These are phyloP conservation scores for Trichosurus vulpecula DNA, from an alignment of 2,797 vertebrate species.

Conservation along the genomic window DNA sequence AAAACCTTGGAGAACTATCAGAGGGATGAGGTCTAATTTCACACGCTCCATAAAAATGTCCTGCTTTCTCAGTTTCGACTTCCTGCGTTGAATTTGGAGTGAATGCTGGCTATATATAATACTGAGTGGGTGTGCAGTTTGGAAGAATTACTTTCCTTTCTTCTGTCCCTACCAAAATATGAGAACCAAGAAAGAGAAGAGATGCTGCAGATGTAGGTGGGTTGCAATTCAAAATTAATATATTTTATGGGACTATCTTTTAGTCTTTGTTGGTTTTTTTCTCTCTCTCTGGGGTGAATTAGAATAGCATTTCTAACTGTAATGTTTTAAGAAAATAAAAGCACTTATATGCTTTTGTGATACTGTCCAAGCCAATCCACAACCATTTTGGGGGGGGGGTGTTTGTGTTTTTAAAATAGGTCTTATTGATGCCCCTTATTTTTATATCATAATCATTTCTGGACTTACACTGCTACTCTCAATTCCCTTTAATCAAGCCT, in stretches of 20 bases:
- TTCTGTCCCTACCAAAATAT: constrained; percentile 9
- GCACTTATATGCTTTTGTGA: not conserved
- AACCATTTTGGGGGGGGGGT: not conserved
- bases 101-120: not conserved
- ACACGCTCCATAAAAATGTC: not conserved
- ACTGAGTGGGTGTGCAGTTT: not conserved
- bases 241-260: not conserved
- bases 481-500: not conserved
- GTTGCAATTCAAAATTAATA: constrained; percentile 25
- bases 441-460: not conserved
- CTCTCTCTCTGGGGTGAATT: not conserved
- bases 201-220: not conserved
- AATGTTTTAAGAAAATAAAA: not conserved
- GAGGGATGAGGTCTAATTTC: not conserved
- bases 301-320: not conserved
- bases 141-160: constrained; percentile 4
- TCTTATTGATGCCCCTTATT: not conserved
- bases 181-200: constrained; percentile 13
- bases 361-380: not conserved
- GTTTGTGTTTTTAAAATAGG: not conserved
- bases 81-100: not conserved
- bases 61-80: constrained; percentile 31
- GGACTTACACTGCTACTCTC: not conserved
- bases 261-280: not conserved
- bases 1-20: not conserved